Evolutionary conservation across 2,888 invertebrate genomes (phyloP), one percentile per base, ranked within the genome.

Genomic region (Quadroppia sp.): DNA sequence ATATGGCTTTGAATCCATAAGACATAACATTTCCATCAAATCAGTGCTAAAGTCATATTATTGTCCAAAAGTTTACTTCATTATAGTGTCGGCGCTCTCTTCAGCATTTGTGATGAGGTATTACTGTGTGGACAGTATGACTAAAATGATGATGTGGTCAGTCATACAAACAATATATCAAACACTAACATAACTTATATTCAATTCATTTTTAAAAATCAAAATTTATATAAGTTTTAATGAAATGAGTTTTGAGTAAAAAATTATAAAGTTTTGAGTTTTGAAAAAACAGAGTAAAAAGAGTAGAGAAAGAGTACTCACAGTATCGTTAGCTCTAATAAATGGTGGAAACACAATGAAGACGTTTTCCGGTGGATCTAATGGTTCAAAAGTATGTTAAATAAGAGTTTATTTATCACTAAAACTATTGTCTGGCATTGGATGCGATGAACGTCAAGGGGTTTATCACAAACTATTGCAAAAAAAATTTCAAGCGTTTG

Each of bases 261-360:
- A 36, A 36, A 36, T 36, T 9, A 36, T 36, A 7, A 36, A 36
- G 36, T 36, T 36, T 36, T 36, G 36, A 9, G 36, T 4, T 36
- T 53, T 53, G 23, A 53, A 45, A 53, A 53, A 9, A 61, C 17
- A 28, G 17, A 28, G 6, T 32, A 20, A 36, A 32, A 17, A 20
- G 32, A 17, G 25, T 59, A 36, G 61, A 2, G 20, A 36, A 61
- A 7, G 32, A 61, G 30, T 30, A 61, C 73, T 73, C 20, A 73
- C 73, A 17, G 73, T 73, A 73, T 73, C 73, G 48, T 73, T 73
- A 20, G 67, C 73, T 42, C 67, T 73, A 73, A 73, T 73, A 69
- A 73, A 73, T 69, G 64, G 48, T 32, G 73, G 73, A 73, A 73
- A 64, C 64, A 69, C 67, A 69, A 73, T 73, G 67, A 48, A 67